phyloP scores from a whole-genome alignment of 2,113 vertebrate species.

The Indicator indicator region DNA sequence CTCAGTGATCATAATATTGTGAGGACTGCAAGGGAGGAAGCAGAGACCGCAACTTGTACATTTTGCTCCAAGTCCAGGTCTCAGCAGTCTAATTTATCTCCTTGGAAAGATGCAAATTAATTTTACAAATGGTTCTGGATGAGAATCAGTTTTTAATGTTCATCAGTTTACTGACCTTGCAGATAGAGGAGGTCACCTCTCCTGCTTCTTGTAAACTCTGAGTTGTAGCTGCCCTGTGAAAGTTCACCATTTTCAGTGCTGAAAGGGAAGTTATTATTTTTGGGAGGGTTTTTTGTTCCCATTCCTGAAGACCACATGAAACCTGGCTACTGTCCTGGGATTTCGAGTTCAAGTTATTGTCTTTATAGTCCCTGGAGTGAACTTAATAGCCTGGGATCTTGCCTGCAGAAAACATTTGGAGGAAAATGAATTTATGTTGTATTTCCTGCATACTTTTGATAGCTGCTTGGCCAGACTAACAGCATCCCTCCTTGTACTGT shows the following conservation, averaged over 20 bases:
- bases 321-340: constrained; percentile 62
- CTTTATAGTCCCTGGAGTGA: constrained; percentile 38
- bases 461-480: constrained; percentile 29
- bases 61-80: background rate
- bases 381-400: constrained; percentile 44
- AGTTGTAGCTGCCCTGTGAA: background rate
- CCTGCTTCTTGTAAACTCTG: background rate
- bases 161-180: constrained; percentile 28
- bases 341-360: constrained; percentile 38
- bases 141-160: constrained; percentile 8
- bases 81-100: background rate
- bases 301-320: constrained; percentile 45
- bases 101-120: constrained; percentile 39
- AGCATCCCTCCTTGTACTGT: background rate
- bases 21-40: background rate
- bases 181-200: constrained; percentile 5
- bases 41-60: background rate
- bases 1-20: background rate
- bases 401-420: constrained; percentile 53
- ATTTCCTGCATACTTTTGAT: constrained; percentile 51
- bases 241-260: background rate
- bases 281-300: constrained; percentile 13
- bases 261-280: constrained; percentile 27
- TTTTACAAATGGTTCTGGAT: constrained; percentile 50
- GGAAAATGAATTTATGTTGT: constrained; percentile 20